Evolutionary conservation across 2,888 invertebrate genomes (phyloP).

Genomic region (Patella ulyssiponensis): DNA sequence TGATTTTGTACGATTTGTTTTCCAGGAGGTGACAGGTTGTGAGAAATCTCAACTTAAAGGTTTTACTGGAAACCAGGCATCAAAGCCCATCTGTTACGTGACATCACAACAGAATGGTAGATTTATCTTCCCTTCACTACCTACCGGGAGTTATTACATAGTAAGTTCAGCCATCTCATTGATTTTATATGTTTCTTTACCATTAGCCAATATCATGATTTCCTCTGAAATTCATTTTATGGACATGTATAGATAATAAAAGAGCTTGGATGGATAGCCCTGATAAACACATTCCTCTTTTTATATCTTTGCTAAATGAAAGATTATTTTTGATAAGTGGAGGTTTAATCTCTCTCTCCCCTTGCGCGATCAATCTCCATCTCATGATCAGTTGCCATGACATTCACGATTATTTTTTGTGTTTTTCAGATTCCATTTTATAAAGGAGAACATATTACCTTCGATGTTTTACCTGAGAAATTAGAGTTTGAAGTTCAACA

Average conservation of each 20-base stretch:
- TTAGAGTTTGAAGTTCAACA: conserved; percentile 80
- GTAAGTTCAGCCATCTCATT: conserved; percentile 42
- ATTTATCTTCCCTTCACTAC: conserved; percentile 85
- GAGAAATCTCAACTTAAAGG: conserved; percentile 55
- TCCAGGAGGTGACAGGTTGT: conserved; percentile 74
- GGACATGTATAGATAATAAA: too few species aligned
- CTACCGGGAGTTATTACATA: conserved; percentile 85
- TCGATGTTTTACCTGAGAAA: conserved; percentile 83
- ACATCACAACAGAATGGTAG: conserved; percentile 81
- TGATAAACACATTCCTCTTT: neutral
- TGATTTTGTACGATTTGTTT: neutral
- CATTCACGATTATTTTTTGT: neutral
- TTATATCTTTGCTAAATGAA: conserved; percentile 59
- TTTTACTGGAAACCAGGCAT: conserved; percentile 44
- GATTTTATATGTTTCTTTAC: too few species aligned
- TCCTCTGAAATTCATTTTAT: too few species aligned
- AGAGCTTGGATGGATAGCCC: too few species aligned
- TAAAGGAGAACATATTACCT: conserved; percentile 79
- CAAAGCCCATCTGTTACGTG: conserved; percentile 79
- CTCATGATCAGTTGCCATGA: neutral
- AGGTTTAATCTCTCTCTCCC: too few species aligned
- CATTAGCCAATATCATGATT: too few species aligned
- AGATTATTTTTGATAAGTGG: neutral
- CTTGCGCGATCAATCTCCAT: too few species aligned
- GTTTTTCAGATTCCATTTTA: conserved; percentile 78